phyloP scores from a whole-genome alignment of 2,113 vertebrate species.

The Archocentrus centrarchus region DNA sequence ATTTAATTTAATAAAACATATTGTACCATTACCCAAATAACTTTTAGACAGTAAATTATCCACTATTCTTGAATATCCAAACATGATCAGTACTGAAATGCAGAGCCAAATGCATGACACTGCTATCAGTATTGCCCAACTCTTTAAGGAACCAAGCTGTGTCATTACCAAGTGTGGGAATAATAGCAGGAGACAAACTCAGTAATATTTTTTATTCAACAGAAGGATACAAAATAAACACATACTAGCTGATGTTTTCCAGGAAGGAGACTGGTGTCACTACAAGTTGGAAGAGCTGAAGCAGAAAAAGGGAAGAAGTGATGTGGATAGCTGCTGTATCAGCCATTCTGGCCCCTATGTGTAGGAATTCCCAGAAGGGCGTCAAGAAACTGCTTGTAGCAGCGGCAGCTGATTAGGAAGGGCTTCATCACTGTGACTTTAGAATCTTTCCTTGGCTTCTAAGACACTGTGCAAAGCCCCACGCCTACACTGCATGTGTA shows the following conservation, averaged over 20 bases:
- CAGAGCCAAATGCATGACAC: background rate
- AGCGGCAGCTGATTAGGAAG: conserved; percentile 81
- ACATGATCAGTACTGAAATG: background rate
- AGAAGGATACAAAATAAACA: conserved; percentile 52
- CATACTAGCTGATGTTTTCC: conserved; percentile 1
- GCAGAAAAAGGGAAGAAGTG: background rate
- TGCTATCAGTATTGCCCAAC: background rate
- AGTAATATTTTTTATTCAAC: conserved; percentile 36
- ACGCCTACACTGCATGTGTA: conserved; percentile 87
- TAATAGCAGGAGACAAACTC: conserved; percentile 6
- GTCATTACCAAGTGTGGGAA: background rate
- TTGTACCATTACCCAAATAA: background rate
- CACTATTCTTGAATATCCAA: background rate
- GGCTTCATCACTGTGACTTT: conserved; percentile 48
- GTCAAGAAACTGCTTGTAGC: conserved; percentile 87
- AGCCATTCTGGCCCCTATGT: conserved; percentile 86
- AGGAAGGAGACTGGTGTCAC: background rate
- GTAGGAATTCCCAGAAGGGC: conserved; percentile 91
- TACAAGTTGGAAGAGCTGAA: background rate
- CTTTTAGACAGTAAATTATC: background rate
- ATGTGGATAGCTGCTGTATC: conserved; percentile 78
- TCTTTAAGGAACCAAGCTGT: background rate
- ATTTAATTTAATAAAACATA: background rate
- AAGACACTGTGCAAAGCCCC: conserved; percentile 56
- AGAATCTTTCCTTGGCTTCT: background rate